A percentile compares a stretch with the other conserved stretches of the same genome.
Conservation (phyloP, 2,888 invertebrate genomes). For the Leptopilina myrica region DNA sequence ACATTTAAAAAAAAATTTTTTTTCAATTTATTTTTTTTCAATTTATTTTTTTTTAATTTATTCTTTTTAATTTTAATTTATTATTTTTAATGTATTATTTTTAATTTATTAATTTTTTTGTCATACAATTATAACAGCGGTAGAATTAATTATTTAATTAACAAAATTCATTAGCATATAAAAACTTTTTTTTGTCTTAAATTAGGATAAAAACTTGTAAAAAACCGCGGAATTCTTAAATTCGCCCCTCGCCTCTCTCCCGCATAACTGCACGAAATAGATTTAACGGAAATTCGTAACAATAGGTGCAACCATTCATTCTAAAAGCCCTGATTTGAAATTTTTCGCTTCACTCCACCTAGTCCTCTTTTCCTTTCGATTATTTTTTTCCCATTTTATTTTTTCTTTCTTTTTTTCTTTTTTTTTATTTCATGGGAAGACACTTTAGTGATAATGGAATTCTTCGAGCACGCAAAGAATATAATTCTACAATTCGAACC, state of each 20-base stretch:
- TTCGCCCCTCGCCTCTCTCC: not conserved
- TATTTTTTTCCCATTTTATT: too few relatives aligned
- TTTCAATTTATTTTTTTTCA: too few relatives aligned
- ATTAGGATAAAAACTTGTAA: too few relatives aligned
- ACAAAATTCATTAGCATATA: not conserved
- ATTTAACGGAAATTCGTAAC: constrained; percentile 32
- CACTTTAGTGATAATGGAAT: constrained; percentile 39
- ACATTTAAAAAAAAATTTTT: too few relatives aligned
- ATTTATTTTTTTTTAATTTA: too few relatives aligned
- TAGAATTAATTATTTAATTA: too few relatives aligned
- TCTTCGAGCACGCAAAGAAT: constrained; percentile 27
- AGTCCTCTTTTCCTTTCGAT: constrained; percentile 5
- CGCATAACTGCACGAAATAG: constrained; percentile 24
- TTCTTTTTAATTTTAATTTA: too few relatives aligned
- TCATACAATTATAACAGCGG: too few relatives aligned
- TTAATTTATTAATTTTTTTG: too few relatives aligned
- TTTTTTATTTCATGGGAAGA: constrained; percentile 41
- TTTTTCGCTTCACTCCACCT: constrained; percentile 42
- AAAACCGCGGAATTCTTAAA: not conserved
- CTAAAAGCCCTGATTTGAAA: constrained; percentile 37
- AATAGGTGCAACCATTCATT: constrained; percentile 27
- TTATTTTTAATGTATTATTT: too few relatives aligned
- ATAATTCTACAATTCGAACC: constrained; percentile 33
- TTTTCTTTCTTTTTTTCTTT: not conserved
- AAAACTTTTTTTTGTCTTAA: not conserved